Conservation (phyloP, 1,140 invertebrate species). For the Ceratosolen fusciceps region DNA sequence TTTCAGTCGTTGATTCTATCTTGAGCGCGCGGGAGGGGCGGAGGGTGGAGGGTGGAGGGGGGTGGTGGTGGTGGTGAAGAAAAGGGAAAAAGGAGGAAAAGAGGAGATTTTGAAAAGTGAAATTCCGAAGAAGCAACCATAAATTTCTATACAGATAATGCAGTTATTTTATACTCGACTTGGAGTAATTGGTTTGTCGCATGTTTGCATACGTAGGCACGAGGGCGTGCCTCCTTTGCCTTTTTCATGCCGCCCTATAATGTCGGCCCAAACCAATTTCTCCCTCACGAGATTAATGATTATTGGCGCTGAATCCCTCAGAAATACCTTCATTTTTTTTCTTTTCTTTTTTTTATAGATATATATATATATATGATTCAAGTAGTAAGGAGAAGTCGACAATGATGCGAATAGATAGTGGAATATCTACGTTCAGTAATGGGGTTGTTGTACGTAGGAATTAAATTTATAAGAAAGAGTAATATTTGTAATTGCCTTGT, state of each 20-base stretch:
- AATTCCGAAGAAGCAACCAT: background rate
- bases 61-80: background rate
- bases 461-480: too few species aligned
- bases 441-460: too few species aligned
- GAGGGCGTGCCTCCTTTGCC: background rate
- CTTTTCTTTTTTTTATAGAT: too few species aligned
- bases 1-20: too few species aligned
- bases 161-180: slow-evolving; percentile 6
- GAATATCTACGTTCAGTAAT: too few species aligned
- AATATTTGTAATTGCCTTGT: too few species aligned
- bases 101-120: background rate
- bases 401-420: too few species aligned
- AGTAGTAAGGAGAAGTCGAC: too few species aligned
- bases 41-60: too few species aligned
- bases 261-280: slow-evolving; percentile 2
- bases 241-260: background rate
- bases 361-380: too few species aligned
- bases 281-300: slow-evolving; percentile 11
- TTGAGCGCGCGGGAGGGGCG: too few species aligned
- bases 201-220: background rate
- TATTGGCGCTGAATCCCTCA: background rate
- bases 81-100: background rate
- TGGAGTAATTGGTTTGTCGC: slow-evolving; percentile 13
- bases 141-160: slow-evolving; percentile 1
- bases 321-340: slow-evolving; percentile 4